Percentiles rank a stretch among this genome's conserved stretches.
phyloP scores from a whole-genome alignment of 1,140 invertebrate genomes.

The Drosophila sp. region DNA sequence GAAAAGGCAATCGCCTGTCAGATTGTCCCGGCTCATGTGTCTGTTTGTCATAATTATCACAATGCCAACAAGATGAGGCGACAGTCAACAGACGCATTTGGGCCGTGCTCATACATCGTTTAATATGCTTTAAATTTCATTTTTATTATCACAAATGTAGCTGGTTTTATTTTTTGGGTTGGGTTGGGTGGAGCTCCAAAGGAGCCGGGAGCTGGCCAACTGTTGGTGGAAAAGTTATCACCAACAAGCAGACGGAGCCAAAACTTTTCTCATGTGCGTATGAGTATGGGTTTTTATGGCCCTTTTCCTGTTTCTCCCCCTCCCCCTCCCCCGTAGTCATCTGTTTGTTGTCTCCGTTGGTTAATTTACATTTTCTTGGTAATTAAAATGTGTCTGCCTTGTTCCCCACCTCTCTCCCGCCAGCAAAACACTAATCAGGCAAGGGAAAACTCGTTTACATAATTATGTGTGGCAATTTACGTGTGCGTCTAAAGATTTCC shows the following conservation, averaged over 20 bases:
- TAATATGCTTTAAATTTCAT: conserved; percentile 68
- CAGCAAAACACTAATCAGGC: conserved; percentile 22
- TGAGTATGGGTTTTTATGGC: conserved; percentile 60
- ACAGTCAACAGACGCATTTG: conserved; percentile 48
- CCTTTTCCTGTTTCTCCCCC: conserved; percentile 47
- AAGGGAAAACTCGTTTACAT: conserved; percentile 66
- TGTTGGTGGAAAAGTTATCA: conserved; percentile 58
- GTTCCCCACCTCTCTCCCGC: neutral
- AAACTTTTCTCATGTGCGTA: conserved; percentile 33
- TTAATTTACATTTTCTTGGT: conserved; percentile 79
- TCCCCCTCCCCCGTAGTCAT: conserved; percentile 34
- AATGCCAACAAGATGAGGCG: neutral
- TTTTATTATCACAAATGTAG: conserved; percentile 53
- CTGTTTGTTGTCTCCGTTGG: conserved; percentile 72
- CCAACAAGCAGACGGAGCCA: conserved; percentile 49
- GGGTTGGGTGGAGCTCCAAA: neutral
- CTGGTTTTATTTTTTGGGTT: conserved; percentile 5
- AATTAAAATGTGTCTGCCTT: conserved; percentile 71
- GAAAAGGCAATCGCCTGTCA: conserved; percentile 19
- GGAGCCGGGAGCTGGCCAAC: conserved; percentile 20
- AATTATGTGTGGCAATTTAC: conserved; percentile 78
- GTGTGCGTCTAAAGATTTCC: conserved; percentile 65
- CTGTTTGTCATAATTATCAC: conserved; percentile 12
- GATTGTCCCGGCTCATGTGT: conserved; percentile 12
- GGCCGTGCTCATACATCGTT: conserved; percentile 60